phyloP scores from a whole-genome alignment of 2,113 vertebrate genomes.

The Rhynchopsitta pachyrhyncha region DNA sequence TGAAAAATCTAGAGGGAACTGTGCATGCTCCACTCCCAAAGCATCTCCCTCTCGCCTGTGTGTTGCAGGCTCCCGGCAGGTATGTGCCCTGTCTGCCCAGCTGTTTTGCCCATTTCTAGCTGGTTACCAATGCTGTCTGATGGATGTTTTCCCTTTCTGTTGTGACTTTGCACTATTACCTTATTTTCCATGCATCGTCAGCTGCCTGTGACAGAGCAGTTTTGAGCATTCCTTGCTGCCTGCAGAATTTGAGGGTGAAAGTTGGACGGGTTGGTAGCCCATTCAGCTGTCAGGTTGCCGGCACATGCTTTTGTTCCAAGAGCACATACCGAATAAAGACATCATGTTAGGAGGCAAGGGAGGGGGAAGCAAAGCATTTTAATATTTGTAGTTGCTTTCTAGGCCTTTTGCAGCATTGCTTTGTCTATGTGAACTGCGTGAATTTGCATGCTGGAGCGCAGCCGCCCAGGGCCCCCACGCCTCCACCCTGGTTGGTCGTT shows the following conservation, averaged over 20 bases:
- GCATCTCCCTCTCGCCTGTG: not conserved
- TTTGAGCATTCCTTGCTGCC: constrained; percentile 41
- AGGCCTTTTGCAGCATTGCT: constrained; percentile 3
- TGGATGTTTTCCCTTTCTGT: constrained; percentile 39
- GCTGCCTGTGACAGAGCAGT: constrained; percentile 50
- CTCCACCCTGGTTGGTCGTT: not conserved
- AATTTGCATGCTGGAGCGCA: constrained; percentile 13
- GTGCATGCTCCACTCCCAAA: not conserved
- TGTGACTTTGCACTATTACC: constrained; percentile 24
- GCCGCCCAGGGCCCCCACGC: not conserved
- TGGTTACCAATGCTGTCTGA: not conserved
- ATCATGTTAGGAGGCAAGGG: not conserved
- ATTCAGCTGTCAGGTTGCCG: not conserved
- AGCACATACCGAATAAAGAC: not conserved
- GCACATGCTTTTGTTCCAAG: not conserved
- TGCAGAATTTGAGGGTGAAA: constrained; percentile 20
- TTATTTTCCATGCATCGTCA: constrained; percentile 48
- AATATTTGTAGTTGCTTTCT: constrained; percentile 20
- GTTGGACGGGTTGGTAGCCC: not conserved
- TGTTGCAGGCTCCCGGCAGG: not conserved
- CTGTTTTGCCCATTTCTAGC: not conserved
- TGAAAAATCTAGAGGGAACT: not conserved
- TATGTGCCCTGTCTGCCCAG: not conserved
- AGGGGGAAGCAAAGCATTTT: not conserved
- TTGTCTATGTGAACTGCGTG: constrained; percentile 1